Base-by-base conservation (phyloP, 2,797 vertebrate genomes). In the Pangasius macronema region DNA sequence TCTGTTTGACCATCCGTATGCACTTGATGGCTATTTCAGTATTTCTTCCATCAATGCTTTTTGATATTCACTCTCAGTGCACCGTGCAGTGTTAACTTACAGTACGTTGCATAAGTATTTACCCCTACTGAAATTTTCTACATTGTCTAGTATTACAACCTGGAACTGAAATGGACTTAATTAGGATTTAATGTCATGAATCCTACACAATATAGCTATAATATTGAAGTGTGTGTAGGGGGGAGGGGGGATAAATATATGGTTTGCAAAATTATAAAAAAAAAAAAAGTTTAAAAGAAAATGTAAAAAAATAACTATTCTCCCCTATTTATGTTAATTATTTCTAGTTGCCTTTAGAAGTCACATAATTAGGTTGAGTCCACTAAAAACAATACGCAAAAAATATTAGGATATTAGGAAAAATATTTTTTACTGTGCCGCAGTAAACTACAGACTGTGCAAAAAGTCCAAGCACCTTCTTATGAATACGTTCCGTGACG, bases 1-100 rank as follows among this genome's bases (percentile, higher is more conserved):
- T 59, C 33, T 36, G 57, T 89, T 84, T 72, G 86, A 68, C 79
- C 86, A 51, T 10, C 30, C 30, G n/a, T 81, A 83, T 61, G 83
- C 20, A 84, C 33, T 70, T 42, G 30, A 55, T 39, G 33, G 16
- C 80, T 57, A 16, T 59, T 73, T 57, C 36, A 46, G 36, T 59
- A n/a, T 11, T 73, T 84, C 24, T 59, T 84, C 14, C 24, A 57
- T 73, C 53, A 51, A 18, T 51, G n/a, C 46, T 36, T 14, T 46
- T 49, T 65, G 27, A 67, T 67, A 33, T 51, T 73, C 55, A 39
- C 6, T 22, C 36, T 24, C 10, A 49, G 1, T 70, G 10, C 33
- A 57, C 77, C 5, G 20, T n/a, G 6, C 11, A 20, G 24, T 82
- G 63, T 65, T 20, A 77, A 1, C 39, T 53, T 65, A 59, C 75